A percentile compares a stretch with the other conserved stretches of the same genome.
Evolutionary conservation across 2,797 vertebrate species (phyloP).

Genomic region (Pseudocheirus occidentalis): DNA sequence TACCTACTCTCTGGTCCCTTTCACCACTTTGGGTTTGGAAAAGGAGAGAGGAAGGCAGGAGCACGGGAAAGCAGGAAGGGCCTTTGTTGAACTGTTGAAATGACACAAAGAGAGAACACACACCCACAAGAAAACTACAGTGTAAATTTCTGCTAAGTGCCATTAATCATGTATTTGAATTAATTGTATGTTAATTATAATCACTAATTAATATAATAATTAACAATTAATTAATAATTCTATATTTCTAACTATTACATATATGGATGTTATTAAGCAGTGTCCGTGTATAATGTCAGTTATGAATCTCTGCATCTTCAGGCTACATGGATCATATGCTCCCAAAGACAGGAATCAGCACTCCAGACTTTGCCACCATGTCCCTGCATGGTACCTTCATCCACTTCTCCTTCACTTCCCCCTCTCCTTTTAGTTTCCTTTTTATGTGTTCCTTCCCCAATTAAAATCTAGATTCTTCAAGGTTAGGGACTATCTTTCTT

Average conservation of each 20-base stretch:
- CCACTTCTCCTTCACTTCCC: not conserved
- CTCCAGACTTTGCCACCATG: not conserved
- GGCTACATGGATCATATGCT: not conserved
- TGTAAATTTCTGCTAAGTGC: not conserved
- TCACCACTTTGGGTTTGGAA: not conserved
- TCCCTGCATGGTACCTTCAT: not conserved
- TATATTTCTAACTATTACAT: not conserved
- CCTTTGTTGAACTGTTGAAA: no score
- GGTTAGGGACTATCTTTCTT: not conserved
- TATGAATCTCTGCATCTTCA: not conserved
- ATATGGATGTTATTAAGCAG: not conserved
- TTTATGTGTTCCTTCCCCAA: not conserved
- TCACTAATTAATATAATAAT: no score
- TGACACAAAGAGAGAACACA: not conserved
- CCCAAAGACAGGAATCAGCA: not conserved
- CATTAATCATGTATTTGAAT: not conserved
- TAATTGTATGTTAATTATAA: no score
- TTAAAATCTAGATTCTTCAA: not conserved
- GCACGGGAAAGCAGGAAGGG: not conserved
- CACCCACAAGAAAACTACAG: not conserved
- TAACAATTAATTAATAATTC: no score
- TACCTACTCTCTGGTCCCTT: not conserved
- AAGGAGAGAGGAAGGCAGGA: not conserved
- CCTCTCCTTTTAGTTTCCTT: not conserved
- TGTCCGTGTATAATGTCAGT: not conserved